phyloP scores from a whole-genome alignment of 1,140 invertebrate genomes.

The Platorchestia sp. region DNA sequence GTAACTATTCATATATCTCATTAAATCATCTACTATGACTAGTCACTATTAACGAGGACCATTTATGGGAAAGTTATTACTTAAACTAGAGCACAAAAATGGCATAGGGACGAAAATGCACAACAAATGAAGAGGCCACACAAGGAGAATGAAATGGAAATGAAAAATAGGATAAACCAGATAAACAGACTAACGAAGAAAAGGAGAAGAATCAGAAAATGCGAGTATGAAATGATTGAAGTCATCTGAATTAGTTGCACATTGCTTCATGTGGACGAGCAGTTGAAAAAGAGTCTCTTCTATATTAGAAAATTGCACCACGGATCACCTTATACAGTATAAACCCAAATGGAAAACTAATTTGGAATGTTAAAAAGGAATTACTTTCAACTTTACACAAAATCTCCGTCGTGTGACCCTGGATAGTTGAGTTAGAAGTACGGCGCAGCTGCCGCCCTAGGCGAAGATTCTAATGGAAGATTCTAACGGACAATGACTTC shows the following conservation, averaged over 20 bases:
- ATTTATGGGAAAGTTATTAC: not conserved
- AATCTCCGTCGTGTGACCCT: too few relatives aligned
- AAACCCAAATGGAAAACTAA: not conserved
- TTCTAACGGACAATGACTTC: too few relatives aligned
- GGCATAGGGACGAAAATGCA: not conserved
- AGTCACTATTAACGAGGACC: not conserved
- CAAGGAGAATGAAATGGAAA: not conserved
- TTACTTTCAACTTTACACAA: too few relatives aligned
- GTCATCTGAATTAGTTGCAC: not conserved
- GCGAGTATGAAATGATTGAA: not conserved
- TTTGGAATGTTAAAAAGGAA: too few relatives aligned
- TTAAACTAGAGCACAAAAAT: not conserved
- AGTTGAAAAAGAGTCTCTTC: not conserved
- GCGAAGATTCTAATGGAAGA: too few relatives aligned
- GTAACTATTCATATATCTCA: not conserved
- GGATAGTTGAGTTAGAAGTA: too few relatives aligned
- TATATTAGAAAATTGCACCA: not conserved
- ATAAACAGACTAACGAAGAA: not conserved
- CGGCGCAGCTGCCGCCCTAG: too few relatives aligned
- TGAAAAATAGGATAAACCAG: not conserved
- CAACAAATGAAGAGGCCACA: not conserved
- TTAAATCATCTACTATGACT: not conserved
- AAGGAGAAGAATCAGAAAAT: not conserved
- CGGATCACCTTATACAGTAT: not conserved
- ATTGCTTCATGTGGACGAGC: not conserved